Evolutionary conservation across 2,888 invertebrate species (phyloP).

Genomic region (Dasysyrphus tricinctus): DNA sequence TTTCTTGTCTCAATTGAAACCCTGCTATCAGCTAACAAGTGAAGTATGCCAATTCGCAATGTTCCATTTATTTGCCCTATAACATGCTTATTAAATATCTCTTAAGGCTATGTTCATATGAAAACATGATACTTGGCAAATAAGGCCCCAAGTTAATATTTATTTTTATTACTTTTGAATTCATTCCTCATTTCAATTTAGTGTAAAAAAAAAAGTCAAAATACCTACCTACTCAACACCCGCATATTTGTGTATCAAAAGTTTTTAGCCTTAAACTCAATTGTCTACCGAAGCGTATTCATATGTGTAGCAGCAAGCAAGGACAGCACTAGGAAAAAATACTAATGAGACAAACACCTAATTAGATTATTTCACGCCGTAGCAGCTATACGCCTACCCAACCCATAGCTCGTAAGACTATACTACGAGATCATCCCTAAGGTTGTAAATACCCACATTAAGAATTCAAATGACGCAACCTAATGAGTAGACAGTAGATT

Average conservation of each 20-base stretch:
- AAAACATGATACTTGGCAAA: not conserved
- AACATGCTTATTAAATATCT: too few relatives aligned
- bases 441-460: conserved; percentile 40
- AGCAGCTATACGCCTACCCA: not conserved
- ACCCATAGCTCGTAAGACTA: not conserved
- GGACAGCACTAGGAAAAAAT: conserved; percentile 41
- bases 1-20: too few relatives aligned
- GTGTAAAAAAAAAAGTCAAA: not conserved
- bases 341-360: conserved; percentile 72
- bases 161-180: not conserved
- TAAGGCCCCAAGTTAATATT: not conserved
- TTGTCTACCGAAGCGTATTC: not conserved
- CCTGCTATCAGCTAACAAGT: too few relatives aligned
- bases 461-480: conserved; percentile 59
- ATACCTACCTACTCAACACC: not conserved
- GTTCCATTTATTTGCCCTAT: too few relatives aligned
- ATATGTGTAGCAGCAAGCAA: conserved; percentile 9
- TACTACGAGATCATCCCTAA: conserved; percentile 3
- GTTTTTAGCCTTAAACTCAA: not conserved
- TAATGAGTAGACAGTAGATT: conserved; percentile 50
- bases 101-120: not conserved
- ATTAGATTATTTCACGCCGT: conserved; percentile 69
- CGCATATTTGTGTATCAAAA: not conserved
- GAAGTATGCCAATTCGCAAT: too few relatives aligned
- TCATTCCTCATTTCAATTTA: not conserved